Conservation (phyloP, 2,797 vertebrate genomes). For the Anolis apletophallus region DNA sequence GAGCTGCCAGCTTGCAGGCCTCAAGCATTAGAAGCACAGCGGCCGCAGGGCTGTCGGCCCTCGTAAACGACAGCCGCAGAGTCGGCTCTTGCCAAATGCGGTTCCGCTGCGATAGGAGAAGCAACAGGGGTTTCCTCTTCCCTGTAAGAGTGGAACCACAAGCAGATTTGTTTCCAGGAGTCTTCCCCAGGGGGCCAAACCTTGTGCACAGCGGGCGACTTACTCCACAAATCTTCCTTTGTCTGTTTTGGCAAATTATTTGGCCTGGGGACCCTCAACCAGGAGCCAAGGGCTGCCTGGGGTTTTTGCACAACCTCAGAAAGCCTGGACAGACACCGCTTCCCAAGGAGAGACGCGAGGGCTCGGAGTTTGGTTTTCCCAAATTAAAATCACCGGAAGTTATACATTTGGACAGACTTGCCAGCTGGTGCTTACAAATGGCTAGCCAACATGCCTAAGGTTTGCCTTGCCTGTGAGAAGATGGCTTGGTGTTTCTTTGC, state of each 20-base stretch:
- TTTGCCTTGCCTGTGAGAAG: neutral
- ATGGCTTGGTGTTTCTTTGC: no score
- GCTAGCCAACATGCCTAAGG: neutral
- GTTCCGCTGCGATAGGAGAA: no score
- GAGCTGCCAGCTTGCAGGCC: neutral
- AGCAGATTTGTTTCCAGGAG: no score
- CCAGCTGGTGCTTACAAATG: neutral
- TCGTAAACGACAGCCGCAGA: constrained; percentile 21
- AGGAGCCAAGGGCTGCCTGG: neutral
- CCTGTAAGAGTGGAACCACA: neutral
- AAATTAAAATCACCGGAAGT: no score
- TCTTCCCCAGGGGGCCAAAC: neutral
- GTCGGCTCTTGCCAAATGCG: no score
- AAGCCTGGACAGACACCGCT: no score
- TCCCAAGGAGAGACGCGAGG: no score
- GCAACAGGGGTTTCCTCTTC: neutral
- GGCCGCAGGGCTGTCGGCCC: constrained; percentile 35
- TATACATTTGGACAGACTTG: neutral
- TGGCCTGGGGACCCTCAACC: neutral
- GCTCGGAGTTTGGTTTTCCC: neutral
- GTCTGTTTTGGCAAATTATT: no score
- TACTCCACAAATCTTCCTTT: no score
- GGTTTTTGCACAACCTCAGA: no score
- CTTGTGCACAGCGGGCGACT: no score
- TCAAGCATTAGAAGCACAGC: neutral